Percentiles rank a stretch among this genome's conserved stretches.
Evolutionary conservation across 1,140 invertebrate species (phyloP).

Genomic region (Conus ventricosus): DNA sequence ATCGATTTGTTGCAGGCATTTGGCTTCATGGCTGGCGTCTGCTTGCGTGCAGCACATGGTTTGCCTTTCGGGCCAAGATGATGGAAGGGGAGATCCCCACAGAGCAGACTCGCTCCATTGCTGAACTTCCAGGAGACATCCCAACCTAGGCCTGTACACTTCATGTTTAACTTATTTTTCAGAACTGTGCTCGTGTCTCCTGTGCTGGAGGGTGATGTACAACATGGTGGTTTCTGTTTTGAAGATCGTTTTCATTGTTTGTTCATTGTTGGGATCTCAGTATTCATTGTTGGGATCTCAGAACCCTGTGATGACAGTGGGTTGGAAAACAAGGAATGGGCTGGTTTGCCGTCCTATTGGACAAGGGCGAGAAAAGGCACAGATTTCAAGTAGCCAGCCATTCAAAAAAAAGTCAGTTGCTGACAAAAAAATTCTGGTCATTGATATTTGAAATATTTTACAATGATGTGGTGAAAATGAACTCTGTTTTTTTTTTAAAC

Average conservation of each 20-base stretch:
- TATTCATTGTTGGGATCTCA: neutral
- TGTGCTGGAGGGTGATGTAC: neutral
- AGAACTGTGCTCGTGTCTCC: neutral
- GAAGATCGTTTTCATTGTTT: no score
- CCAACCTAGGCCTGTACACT: slow-evolving; percentile 34
- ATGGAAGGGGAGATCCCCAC: slow-evolving; percentile 37
- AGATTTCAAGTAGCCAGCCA: no score
- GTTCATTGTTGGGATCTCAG: no score
- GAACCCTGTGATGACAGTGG: neutral
- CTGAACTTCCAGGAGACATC: slow-evolving; percentile 56
- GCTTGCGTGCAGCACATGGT: slow-evolving; percentile 46
- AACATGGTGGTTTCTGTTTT: no score
- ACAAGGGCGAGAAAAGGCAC: no score
- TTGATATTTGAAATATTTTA: no score
- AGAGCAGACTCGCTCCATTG: slow-evolving; percentile 39
- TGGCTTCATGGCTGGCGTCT: slow-evolving; percentile 42
- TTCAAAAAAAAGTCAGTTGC: no score
- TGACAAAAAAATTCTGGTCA: no score
- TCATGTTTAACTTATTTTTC: neutral
- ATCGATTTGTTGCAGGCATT: slow-evolving; percentile 44
- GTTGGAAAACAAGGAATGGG: neutral
- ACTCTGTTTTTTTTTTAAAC: no score
- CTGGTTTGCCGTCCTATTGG: neutral
- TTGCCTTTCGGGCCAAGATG: slow-evolving; percentile 45
- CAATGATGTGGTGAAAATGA: no score